These are phyloP conservation scores for Anguilla japonica DNA, from an alignment of 2,113 vertebrate species.

Conservation along the genomic window DNA sequence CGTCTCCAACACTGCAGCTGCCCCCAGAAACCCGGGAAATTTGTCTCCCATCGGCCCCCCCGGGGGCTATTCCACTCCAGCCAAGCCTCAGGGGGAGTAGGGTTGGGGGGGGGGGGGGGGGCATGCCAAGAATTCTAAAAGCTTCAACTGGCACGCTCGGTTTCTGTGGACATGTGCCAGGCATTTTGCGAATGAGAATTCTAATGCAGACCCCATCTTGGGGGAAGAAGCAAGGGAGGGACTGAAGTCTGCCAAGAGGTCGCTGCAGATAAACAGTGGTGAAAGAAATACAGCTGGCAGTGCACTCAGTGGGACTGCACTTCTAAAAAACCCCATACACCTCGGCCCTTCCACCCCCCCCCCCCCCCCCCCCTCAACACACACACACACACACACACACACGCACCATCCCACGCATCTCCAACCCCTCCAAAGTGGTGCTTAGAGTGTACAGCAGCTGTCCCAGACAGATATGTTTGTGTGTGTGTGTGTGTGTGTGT, in stretches of 20 bases:
- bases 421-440: not conserved
- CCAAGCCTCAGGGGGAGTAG: conserved; percentile 26
- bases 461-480: not conserved
- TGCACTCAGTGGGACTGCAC: conserved; percentile 12
- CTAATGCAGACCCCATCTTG: not conserved
- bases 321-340: conserved; percentile 5
- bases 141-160: conserved; percentile 24
- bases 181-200: conserved; percentile 7
- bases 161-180: conserved; percentile 45
- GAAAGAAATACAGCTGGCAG: conserved; percentile 30
- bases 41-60: conserved; percentile 50
- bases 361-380: not conserved
- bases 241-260: conserved; percentile 18
- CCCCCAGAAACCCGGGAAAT: conserved; percentile 4
- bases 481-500: not conserved
- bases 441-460: not conserved
- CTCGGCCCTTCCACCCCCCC: not conserved
- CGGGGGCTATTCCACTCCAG: conserved; percentile 54
- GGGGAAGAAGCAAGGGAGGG: conserved; percentile 4
- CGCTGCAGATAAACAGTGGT: not conserved
- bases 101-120: not conserved
- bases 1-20: conserved; percentile 26
- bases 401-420: not conserved
- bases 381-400: too few relatives aligned
- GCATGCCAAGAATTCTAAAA: conserved; percentile 51